A percentile compares a stretch with the other conserved stretches of the same genome.
Conservation (phyloP, 1,140 invertebrate species). For the Palaemon carinicauda region DNA sequence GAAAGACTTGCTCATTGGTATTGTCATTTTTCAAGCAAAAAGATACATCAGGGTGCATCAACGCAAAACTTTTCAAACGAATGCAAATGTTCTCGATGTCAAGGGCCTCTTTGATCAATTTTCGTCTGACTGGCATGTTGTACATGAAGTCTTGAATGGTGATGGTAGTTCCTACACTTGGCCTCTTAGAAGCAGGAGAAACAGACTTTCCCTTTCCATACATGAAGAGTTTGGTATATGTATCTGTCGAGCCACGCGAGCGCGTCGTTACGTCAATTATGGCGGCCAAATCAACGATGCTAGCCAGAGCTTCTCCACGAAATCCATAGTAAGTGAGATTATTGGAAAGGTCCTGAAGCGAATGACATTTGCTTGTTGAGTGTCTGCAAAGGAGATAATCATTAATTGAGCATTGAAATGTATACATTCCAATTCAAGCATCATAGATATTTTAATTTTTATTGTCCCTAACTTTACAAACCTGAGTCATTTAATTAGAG, state of each 20-base stretch:
- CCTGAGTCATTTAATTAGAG: too few species aligned
- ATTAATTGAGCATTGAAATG: not conserved
- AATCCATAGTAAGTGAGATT: conserved; percentile 71
- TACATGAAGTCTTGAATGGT: conserved; percentile 72
- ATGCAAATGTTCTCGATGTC: conserved; percentile 71
- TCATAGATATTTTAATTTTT: too few species aligned
- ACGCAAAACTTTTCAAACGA: conserved; percentile 69
- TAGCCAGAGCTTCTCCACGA: conserved; percentile 74
- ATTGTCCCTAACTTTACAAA: too few species aligned
- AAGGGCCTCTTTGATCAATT: conserved; percentile 66
- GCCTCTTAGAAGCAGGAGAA: conserved; percentile 63
- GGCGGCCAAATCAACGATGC: conserved; percentile 69
- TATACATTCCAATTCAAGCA: not conserved
- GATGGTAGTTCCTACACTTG: conserved; percentile 73
- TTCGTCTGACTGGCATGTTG: conserved; percentile 72
- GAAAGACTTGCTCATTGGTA: conserved; percentile 69
- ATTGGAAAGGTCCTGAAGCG: conserved; percentile 67
- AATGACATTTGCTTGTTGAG: conserved; percentile 72
- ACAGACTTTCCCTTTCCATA: conserved; percentile 64
- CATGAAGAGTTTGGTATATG: conserved; percentile 67
- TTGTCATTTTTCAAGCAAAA: conserved; percentile 72
- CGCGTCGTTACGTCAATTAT: conserved; percentile 70
- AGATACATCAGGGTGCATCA: conserved; percentile 70
- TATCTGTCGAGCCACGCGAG: conserved; percentile 63
- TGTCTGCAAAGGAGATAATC: conserved; percentile 65